Evolutionary conservation across 2,113 vertebrate genomes (phyloP).

Genomic region (Tychaedon coryphoeus): DNA sequence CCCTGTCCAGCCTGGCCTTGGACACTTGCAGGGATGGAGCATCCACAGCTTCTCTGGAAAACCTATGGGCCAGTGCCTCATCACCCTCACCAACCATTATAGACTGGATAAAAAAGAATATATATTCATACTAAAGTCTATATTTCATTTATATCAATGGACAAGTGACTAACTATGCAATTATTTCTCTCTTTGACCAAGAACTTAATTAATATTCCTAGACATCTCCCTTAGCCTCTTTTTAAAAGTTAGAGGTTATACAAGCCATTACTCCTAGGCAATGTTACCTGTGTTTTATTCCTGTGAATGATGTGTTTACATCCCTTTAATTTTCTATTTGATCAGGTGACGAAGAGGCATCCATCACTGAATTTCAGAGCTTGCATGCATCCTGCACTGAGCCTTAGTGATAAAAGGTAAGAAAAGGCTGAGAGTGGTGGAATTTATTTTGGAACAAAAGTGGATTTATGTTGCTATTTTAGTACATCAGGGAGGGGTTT

Average conservation of each 20-base stretch:
- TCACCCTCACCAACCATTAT: background rate
- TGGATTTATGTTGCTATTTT: background rate
- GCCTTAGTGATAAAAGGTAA: background rate
- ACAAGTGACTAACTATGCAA: background rate
- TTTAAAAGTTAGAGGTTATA: background rate
- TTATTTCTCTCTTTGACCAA: background rate
- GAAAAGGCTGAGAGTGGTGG: background rate
- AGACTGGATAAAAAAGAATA: background rate
- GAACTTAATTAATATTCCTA: background rate
- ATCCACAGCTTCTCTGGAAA: background rate
- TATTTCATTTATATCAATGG: background rate
- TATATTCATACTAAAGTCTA: background rate
- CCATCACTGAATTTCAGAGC: background rate
- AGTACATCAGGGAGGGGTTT: background rate
- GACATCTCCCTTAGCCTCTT: background rate
- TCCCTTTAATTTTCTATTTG: background rate
- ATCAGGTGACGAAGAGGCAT: background rate
- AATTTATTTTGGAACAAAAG: background rate
- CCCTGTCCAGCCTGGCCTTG: rapidly evolving
- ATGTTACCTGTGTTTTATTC: background rate
- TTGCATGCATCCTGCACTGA: background rate
- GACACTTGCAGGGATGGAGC: background rate
- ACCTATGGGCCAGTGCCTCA: background rate
- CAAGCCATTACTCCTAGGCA: background rate
- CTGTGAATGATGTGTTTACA: background rate